phyloP scores from a whole-genome alignment of 2,797 vertebrate genomes.

The Premnoplex brunnescens region DNA sequence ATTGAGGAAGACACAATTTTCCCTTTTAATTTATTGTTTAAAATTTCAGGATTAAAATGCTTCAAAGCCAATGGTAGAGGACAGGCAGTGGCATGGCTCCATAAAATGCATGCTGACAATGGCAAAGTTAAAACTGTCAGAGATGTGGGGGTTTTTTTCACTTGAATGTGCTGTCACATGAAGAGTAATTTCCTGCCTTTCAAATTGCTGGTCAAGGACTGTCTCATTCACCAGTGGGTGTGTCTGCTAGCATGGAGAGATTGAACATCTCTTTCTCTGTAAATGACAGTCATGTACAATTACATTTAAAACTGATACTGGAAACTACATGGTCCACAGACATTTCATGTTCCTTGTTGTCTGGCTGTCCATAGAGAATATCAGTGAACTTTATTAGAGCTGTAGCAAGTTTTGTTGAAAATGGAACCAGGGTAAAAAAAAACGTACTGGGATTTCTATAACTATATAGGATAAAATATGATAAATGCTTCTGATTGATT shows the following conservation, averaged over 20 bases:
- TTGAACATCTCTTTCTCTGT: not conserved
- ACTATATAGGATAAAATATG: too few relatives aligned
- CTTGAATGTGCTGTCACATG: not conserved
- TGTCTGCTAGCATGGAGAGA: not conserved
- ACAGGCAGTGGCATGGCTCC: not conserved
- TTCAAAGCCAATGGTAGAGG: not conserved
- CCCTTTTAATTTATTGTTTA: not conserved
- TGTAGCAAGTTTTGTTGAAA: not conserved
- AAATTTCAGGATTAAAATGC: not conserved
- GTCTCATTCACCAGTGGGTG: not conserved
- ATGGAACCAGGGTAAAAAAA: not conserved
- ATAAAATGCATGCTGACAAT: not conserved
- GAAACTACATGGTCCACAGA: not conserved
- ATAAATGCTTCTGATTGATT: too few relatives aligned
- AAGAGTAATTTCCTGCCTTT: not conserved
- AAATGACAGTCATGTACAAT: not conserved
- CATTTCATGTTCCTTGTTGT: not conserved
- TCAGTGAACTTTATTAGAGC: not conserved
- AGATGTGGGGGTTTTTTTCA: fast-evolving
- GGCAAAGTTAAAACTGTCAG: not conserved
- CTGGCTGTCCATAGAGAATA: not conserved
- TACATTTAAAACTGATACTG: not conserved
- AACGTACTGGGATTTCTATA: not conserved
- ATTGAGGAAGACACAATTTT: not conserved
- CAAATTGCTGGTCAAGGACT: not conserved